A percentile compares a stretch with the other conserved stretches of the same genome.
Conservation (phyloP, 2,797 vertebrate species). For the Dendrocincla fuliginosa region DNA sequence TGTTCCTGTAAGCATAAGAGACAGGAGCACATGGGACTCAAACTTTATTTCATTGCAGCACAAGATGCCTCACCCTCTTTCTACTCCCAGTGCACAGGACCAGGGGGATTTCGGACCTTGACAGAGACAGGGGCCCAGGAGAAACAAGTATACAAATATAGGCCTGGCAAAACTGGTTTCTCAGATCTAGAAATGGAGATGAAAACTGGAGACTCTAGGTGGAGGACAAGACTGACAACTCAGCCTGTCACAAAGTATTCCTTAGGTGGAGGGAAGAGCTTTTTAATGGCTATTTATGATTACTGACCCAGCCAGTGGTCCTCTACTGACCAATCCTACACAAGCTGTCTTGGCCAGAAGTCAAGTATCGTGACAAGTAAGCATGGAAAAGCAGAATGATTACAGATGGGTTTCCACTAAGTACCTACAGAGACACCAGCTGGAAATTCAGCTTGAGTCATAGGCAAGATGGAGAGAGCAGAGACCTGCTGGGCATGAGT, state of each 20-base stretch:
- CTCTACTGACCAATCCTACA: neutral
- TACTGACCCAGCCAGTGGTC: neutral
- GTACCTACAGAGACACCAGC: neutral
- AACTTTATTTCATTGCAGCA: neutral
- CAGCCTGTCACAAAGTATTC: neutral
- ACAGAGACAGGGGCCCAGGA: neutral
- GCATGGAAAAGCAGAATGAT: neutral
- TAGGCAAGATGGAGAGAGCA: neutral
- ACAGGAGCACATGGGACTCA: neutral
- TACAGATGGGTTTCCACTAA: neutral
- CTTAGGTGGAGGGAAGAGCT: neutral
- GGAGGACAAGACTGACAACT: neutral
- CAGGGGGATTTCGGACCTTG: neutral
- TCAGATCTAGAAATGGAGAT: neutral
- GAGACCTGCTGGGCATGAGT: neutral
- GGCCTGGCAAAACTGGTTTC: neutral
- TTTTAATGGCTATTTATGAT: neutral
- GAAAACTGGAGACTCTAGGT: neutral
- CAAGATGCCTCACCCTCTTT: neutral
- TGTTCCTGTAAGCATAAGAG: rapidly evolving
- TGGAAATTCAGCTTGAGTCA: neutral
- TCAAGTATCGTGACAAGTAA: neutral
- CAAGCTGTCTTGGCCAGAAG: neutral
- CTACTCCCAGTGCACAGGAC: neutral
- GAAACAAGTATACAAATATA: neutral